phyloP scores from a whole-genome alignment of 2,888 invertebrate species.

The Ferrisia virgata region DNA sequence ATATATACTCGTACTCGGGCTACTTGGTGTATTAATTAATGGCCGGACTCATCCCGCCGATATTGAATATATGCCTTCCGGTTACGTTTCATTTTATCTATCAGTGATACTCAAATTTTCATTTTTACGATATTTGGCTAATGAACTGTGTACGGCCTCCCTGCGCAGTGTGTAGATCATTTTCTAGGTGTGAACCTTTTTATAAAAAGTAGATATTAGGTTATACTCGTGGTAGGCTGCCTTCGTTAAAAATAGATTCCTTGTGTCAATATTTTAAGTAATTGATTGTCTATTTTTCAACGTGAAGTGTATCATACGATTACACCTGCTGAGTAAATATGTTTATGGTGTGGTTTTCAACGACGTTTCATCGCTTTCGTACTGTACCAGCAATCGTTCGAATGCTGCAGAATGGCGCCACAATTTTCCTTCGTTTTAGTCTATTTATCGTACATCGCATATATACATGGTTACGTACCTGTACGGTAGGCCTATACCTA shows the following conservation, averaged over 20 bases:
- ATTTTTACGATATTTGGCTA: neutral
- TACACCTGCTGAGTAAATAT: constrained; percentile 10
- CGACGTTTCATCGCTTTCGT: neutral
- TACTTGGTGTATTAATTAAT: constrained; percentile 45
- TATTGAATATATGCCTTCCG: constrained; percentile 10
- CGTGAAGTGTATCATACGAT: neutral
- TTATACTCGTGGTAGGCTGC: neutral
- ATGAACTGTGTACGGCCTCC: neutral
- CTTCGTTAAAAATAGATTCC: neutral
- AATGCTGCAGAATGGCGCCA: neutral
- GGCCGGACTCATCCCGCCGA: constrained; percentile 38
- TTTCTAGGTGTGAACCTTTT: neutral
- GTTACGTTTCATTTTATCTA: constrained; percentile 8
- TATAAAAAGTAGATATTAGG: neutral
- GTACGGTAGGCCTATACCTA: too few species aligned
- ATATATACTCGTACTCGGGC: too few species aligned
- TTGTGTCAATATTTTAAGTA: neutral
- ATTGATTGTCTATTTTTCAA: neutral
- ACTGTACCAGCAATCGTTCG: neutral
- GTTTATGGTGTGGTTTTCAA: neutral
- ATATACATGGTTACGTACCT: too few species aligned
- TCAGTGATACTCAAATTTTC: constrained; percentile 31
- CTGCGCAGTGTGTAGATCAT: neutral
- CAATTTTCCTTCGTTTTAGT: neutral
- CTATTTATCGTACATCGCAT: neutral